Evolutionary conservation across 2,797 vertebrate species (phyloP).

Genomic region (Bovichtus variegatus): DNA sequence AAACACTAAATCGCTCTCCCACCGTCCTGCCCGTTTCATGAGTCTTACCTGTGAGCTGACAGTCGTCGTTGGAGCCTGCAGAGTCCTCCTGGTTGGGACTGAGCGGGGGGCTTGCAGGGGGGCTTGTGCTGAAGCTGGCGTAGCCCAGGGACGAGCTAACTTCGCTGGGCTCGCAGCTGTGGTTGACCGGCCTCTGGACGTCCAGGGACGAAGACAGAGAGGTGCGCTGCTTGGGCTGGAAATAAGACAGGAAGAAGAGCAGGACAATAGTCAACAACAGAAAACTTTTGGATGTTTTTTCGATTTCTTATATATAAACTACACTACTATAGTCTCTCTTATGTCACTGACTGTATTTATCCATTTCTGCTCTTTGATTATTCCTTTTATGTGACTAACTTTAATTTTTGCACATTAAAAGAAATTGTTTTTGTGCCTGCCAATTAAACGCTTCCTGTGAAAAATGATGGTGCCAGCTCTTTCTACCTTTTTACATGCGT

Average conservation of each 20-base stretch:
- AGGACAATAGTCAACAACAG: background rate
- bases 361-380: background rate
- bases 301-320: background rate
- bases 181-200: constrained; percentile 91
- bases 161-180: constrained; percentile 94
- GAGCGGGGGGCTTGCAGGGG: constrained; percentile 89
- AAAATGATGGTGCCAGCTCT: background rate
- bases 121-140: constrained; percentile 91
- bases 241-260: background rate
- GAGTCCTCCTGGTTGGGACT: constrained; percentile 93
- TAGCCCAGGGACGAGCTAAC: constrained; percentile 93
- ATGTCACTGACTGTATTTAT: background rate
- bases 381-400: background rate
- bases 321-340: background rate
- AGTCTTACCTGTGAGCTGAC: constrained; percentile 85
- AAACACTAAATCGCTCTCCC: background rate
- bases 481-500: background rate
- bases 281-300: background rate
- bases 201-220: constrained; percentile 95
- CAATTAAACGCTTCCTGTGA: constrained; percentile 1
- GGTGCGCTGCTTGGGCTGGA: constrained; percentile 95
- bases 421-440: background rate
- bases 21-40: background rate
- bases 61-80: constrained; percentile 89
- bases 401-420: background rate